Percentiles rank a stretch among this genome's conserved stretches.
These are phyloP conservation scores for Salminus brasiliensis DNA, from an alignment of 2,113 vertebrate species.

Conservation along the genomic window DNA sequence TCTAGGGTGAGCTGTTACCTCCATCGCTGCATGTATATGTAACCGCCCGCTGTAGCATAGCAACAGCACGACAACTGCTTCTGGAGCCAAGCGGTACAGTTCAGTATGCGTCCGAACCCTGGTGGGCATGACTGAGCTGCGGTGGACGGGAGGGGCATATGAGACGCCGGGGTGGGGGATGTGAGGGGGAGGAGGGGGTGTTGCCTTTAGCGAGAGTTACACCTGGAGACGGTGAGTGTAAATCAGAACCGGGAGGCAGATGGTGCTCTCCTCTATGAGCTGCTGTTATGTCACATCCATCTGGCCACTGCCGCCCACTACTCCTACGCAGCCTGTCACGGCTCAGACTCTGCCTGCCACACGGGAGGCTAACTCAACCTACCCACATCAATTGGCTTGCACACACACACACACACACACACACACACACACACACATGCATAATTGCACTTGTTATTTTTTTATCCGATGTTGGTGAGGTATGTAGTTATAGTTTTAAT, in stretches of 20 bases:
- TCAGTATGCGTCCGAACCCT: neutral
- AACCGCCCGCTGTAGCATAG: neutral
- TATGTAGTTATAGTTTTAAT: too few relatives aligned
- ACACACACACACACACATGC: constrained; percentile 3
- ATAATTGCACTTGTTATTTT: too few relatives aligned
- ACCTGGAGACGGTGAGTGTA: constrained; percentile 8
- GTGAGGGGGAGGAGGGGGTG: neutral
- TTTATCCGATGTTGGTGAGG: too few relatives aligned
- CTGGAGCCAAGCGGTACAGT: neutral
- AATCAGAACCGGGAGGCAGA: constrained; percentile 17
- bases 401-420: constrained; percentile 2
- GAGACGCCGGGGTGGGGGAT: neutral
- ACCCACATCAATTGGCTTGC: constrained; percentile 11
- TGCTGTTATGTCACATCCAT: constrained; percentile 51
- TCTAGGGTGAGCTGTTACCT: neutral
- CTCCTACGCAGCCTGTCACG: neutral
- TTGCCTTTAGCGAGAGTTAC: neutral
- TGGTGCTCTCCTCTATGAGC: constrained; percentile 15
- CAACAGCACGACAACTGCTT: neutral
- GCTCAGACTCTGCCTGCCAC: constrained; percentile 4
- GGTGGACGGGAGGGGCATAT: neutral
- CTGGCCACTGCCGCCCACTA: constrained; percentile 34
- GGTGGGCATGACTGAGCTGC: neutral
- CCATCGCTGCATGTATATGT: neutral
- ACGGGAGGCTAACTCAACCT: constrained; percentile 1